A percentile compares a stretch with the other conserved stretches of the same genome.
Evolutionary conservation across 2,888 invertebrate genomes (phyloP).

Genomic region (Drosophila monieri): DNA sequence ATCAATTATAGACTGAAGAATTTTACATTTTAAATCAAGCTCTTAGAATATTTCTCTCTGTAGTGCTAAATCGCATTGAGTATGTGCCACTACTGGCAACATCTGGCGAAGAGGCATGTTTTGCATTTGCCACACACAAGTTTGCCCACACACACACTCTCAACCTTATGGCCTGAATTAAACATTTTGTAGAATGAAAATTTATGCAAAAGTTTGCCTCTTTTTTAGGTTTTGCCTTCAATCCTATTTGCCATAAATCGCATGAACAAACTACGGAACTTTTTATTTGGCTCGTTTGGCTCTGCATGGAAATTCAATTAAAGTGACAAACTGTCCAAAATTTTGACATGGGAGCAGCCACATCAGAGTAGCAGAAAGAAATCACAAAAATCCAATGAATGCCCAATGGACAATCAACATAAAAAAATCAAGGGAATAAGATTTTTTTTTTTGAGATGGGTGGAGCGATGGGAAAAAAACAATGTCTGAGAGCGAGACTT

Average conservation of each 20-base stretch:
- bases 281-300: slow-evolving; percentile 42
- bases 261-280: slow-evolving; percentile 47
- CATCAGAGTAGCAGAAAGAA: slow-evolving; percentile 54
- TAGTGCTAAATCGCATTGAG: slow-evolving; percentile 6
- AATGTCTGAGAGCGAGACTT: slow-evolving; percentile 16
- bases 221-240: slow-evolving; percentile 11
- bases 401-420: slow-evolving; percentile 72
- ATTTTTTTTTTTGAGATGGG: neutral
- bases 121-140: slow-evolving; percentile 55
- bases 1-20: neutral
- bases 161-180: slow-evolving; percentile 56
- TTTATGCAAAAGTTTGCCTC: slow-evolving; percentile 60
- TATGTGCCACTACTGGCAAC: slow-evolving; percentile 21
- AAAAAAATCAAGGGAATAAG: slow-evolving; percentile 17
- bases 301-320: slow-evolving; percentile 77
- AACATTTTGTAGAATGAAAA: slow-evolving; percentile 61
- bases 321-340: slow-evolving; percentile 80
- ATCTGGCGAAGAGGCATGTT: slow-evolving; percentile 64
- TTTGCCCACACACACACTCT: neutral
- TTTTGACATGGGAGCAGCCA: slow-evolving; percentile 73
- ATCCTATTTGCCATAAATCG: slow-evolving; percentile 15
- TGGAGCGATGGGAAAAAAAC: neutral
- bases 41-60: neutral
- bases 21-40: too few species aligned
- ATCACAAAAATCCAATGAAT: slow-evolving; percentile 61